Conservation (phyloP, 1,140 invertebrate species). For the Sitobion miscanthi region DNA sequence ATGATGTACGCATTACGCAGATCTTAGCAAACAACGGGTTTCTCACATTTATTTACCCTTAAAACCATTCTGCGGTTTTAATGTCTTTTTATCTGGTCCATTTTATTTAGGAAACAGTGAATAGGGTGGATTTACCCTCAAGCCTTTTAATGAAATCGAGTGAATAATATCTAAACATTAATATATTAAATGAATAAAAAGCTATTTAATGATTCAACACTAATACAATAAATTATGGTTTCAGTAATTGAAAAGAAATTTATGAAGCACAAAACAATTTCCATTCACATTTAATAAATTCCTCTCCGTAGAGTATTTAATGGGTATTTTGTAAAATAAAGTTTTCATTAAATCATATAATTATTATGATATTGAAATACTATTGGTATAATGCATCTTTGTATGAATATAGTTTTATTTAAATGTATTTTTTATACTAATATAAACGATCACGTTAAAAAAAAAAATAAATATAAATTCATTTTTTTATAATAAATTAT, state of each 20-base stretch:
- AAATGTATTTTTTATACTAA: not conserved
- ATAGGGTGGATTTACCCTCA: not conserved
- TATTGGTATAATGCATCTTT: not conserved
- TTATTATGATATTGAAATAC: not conserved
- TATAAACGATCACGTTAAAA: not conserved
- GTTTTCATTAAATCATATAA: not conserved
- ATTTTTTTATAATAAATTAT: not conserved
- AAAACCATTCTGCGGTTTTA: not conserved
- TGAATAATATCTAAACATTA: conserved; percentile 1
- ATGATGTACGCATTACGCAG: not conserved
- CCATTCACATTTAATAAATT: not conserved
- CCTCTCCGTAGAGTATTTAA: not conserved
- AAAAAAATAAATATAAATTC: not conserved
- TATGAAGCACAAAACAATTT: not conserved
- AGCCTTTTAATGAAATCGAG: not conserved
- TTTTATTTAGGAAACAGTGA: not conserved
- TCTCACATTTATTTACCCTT: not conserved
- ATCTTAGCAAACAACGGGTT: not conserved
- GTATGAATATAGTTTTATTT: not conserved
- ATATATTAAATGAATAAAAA: not conserved
- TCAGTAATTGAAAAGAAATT: not conserved
- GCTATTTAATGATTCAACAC: conserved; percentile 16
- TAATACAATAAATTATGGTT: conserved; percentile 19
- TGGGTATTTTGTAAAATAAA: not conserved
- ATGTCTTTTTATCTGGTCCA: not conserved